Evolutionary conservation across 2,113 vertebrate species (phyloP).

Genomic region (Hyperopisus bebe): DNA sequence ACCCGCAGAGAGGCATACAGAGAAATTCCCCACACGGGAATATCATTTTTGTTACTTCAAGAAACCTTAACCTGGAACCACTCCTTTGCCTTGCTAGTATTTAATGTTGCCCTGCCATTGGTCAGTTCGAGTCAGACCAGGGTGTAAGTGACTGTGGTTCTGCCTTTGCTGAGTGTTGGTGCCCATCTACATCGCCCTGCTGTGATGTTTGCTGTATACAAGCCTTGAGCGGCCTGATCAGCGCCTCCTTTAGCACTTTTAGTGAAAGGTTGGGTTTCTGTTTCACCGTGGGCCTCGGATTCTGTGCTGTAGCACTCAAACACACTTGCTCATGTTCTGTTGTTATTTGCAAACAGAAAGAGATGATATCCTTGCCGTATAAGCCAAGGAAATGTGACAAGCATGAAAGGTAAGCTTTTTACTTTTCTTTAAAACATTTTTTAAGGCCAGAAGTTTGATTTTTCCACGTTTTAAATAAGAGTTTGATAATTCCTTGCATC

Average conservation of each 20-base stretch:
- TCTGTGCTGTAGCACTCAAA: not conserved
- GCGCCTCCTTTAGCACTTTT: not conserved
- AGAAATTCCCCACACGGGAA: no score
- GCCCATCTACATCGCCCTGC: not conserved
- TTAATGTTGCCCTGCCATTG: not conserved
- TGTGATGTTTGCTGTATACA: not conserved
- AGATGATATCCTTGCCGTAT: conserved; percentile 48
- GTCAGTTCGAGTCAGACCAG: not conserved
- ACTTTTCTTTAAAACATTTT: not conserved
- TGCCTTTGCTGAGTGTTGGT: not conserved
- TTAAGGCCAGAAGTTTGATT: not conserved
- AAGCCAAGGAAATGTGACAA: conserved; percentile 38
- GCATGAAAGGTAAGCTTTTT: conserved; percentile 26
- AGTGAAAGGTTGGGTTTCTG: not conserved
- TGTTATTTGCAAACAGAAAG: conserved; percentile 51
- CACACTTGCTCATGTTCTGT: conserved; percentile 17
- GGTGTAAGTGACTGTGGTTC: not conserved
- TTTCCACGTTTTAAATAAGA: not conserved
- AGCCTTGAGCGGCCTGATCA: not conserved
- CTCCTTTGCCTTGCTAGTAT: not conserved
- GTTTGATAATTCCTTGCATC: not conserved
- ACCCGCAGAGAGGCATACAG: no score
- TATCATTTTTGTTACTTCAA: not conserved
- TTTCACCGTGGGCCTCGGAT: not conserved
- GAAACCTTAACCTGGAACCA: not conserved